Base-by-base conservation (phyloP, 2,888 invertebrate species). In the Sesia bembeciformis region DNA sequence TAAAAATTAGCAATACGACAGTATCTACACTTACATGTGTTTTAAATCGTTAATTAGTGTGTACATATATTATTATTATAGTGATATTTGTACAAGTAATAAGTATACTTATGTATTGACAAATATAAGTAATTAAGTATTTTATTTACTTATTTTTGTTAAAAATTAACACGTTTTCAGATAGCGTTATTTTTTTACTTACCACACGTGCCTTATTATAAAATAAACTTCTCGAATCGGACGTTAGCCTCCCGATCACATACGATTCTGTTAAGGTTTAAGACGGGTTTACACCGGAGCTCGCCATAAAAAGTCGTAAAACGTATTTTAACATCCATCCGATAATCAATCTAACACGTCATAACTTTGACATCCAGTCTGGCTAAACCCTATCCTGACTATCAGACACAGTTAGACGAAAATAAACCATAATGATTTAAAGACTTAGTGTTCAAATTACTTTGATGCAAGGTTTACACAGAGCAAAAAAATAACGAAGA, bases 271-370 rank as follows among this genome's bases (percentile, higher is more conserved):
- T 81, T 81, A 80, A n/a, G n/a, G n/a, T n/a, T n/a, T n/a, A n/a
- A 77, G 78, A 71, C 69, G 71, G 74, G 71, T 78, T 79, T 78
- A 81, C 74, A 78, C 76, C 80, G 76, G 78, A 81, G 81, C 81
- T 82, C 76, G 77, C 71, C 84, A 80, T 87, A 84, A 88, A 87
- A 84, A 83, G 81, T 83, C 84, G 74, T 88, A 88, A 90, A 89
- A 84, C 79, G 81, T 82, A 87, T 90, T 90, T 90, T 90, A 90
- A 89, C 90, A 90, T 89, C 85, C 86, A 88, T 84, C 85, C 76
- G 90, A 90, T 90, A 90, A 90, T 90, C 90, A 90, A 90, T 90
- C 90, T 88, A 90, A 90, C 89, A 88, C 89, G 87, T 90, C 88
- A 88, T 90, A 90, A 88, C 85, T 89, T 89, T 89, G 89, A 89